These are phyloP conservation scores for Galbula dea DNA, from an alignment of 2,113 vertebrate species.

Conservation along the genomic window DNA sequence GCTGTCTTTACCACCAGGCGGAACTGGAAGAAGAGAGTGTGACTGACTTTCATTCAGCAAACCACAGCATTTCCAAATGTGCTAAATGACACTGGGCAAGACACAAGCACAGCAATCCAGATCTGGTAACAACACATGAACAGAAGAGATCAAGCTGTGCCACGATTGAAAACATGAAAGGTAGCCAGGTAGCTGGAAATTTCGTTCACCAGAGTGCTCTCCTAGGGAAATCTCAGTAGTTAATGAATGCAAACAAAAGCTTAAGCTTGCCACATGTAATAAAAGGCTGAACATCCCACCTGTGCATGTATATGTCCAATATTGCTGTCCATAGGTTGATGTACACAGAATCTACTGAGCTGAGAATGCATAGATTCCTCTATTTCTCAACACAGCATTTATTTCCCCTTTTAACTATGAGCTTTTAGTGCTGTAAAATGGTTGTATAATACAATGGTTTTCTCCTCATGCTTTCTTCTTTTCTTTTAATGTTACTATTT, in stretches of 20 bases:
- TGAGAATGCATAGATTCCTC: neutral
- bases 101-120: neutral
- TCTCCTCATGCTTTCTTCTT: neutral
- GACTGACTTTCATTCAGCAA: conserved; percentile 1
- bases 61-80: neutral
- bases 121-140: neutral
- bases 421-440: neutral
- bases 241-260: neutral
- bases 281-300: neutral
- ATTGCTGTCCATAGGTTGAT: neutral
- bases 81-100: neutral
- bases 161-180: neutral
- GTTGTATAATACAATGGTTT: neutral
- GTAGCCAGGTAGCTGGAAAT: neutral
- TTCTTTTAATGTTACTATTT: neutral
- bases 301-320: neutral
- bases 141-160: neutral
- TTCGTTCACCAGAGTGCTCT: neutral
- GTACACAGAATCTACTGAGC: neutral
- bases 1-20: conserved; percentile 96
- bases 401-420: neutral
- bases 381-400: neutral
- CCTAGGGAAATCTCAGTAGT: neutral
- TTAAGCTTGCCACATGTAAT: neutral
- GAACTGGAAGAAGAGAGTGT: conserved; percentile 75